These are phyloP conservation scores for Distichodus sexfasciatus DNA, from an alignment of 2,797 vertebrate species.

Conservation along the genomic window DNA sequence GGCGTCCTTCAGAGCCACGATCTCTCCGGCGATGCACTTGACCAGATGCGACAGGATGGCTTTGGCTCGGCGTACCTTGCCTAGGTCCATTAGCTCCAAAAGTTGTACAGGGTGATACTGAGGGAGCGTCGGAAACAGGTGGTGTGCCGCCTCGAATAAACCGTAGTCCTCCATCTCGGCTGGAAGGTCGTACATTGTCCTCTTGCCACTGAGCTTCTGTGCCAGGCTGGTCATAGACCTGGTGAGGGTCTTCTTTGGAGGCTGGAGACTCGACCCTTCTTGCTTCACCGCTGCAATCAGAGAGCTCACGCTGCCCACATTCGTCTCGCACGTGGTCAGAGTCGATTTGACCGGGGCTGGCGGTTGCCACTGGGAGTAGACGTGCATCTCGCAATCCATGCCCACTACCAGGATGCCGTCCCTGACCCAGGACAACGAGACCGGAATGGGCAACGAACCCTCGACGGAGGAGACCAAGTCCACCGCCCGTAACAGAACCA, in stretches of 20 bases:
- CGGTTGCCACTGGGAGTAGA: slow-evolving; percentile 98
- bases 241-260: slow-evolving; percentile 82
- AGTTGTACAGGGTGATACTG: slow-evolving; percentile 97
- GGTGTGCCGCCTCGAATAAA: slow-evolving; percentile 94
- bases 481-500: slow-evolving; percentile 86
- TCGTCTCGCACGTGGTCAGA: slow-evolving; percentile 66
- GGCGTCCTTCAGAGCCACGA: slow-evolving; percentile 84
- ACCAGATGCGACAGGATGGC: slow-evolving; percentile 96
- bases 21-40: slow-evolving; percentile 95
- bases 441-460: slow-evolving; percentile 87
- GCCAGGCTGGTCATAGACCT: slow-evolving; percentile 95
- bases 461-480: slow-evolving; percentile 94
- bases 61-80: slow-evolving; percentile 92
- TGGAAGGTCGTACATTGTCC: slow-evolving; percentile 74
- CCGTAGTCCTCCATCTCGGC: slow-evolving; percentile 91
- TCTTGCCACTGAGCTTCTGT: slow-evolving; percentile 93
- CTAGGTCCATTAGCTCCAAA: slow-evolving; percentile 96
- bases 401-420: slow-evolving; percentile 97
- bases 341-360: slow-evolving; percentile 68
- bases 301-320: slow-evolving; percentile 81
- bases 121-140: slow-evolving; percentile 90
- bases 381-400: slow-evolving; percentile 99
- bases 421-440: slow-evolving; percentile 96
- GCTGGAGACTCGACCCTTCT: slow-evolving; percentile 65
- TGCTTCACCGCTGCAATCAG: slow-evolving; percentile 81